Conservation (phyloP, 1,140 invertebrate genomes). For the Lepidurus arcticus region DNA sequence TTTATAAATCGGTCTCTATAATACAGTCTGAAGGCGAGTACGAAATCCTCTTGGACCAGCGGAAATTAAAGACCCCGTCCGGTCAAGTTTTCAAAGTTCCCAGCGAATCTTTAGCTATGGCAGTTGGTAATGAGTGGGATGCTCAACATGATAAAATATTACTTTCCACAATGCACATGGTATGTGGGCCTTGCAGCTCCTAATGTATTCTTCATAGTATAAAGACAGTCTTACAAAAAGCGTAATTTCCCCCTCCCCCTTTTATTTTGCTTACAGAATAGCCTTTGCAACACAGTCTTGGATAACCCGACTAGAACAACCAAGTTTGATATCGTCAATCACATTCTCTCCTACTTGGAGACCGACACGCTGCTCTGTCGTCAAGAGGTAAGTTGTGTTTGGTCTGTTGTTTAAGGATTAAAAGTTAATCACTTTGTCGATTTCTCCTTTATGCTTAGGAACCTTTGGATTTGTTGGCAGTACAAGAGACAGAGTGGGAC, state of each 20-base stretch:
- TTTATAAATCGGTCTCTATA: slow-evolving; percentile 64
- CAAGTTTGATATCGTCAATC: slow-evolving; percentile 67
- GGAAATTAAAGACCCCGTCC: slow-evolving; percentile 79
- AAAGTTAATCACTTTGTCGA: background rate
- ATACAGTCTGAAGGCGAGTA: slow-evolving; percentile 50
- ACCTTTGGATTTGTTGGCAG: slow-evolving; percentile 61
- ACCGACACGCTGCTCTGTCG: slow-evolving; percentile 82
- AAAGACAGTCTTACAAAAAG: slow-evolving; percentile 33
- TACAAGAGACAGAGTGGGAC: slow-evolving; percentile 78
- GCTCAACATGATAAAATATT: slow-evolving; percentile 71
- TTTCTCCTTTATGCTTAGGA: slow-evolving; percentile 48
- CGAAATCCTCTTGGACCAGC: slow-evolving; percentile 73
- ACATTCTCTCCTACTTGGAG: slow-evolving; percentile 73
- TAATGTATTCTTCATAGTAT: slow-evolving; percentile 33
- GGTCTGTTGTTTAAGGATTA: slow-evolving; percentile 39
- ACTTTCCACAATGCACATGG: slow-evolving; percentile 79
- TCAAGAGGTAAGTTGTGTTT: slow-evolving; percentile 57
- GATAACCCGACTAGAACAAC: slow-evolving; percentile 82
- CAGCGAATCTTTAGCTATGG: slow-evolving; percentile 81
- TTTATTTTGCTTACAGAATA: slow-evolving; percentile 56
- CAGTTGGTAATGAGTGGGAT: slow-evolving; percentile 87
- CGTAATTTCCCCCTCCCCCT: slow-evolving; percentile 9
- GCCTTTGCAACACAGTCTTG: slow-evolving; percentile 79
- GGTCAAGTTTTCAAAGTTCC: slow-evolving; percentile 69
- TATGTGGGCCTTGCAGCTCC: slow-evolving; percentile 45